Base-by-base conservation (phyloP, 2,113 vertebrate genomes). In the Leptocoma aspasia region DNA sequence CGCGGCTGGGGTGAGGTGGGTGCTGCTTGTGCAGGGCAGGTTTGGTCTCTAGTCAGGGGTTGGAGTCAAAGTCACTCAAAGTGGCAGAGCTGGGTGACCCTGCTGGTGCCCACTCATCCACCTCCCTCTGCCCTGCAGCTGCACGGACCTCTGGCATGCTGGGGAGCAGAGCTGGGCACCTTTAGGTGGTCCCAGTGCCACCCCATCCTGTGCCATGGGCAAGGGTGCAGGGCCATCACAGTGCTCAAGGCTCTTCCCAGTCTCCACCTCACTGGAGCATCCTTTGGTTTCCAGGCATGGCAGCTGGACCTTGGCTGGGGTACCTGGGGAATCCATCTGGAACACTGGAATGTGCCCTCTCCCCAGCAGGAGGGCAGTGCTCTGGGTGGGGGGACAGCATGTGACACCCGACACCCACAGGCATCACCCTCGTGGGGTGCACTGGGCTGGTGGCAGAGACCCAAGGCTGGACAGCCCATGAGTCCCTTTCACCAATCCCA, bases 81-180 rank as follows among this genome's bases (percentile, higher is more conserved):
- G 24, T 30, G 27, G 44, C 23, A 30, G 64, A 52, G 30, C 33
- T 52, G 73, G 15, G 23, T 64, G 73, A 53, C 17, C n/a, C 30
- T 5, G 2, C 11, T 35, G 63, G 37, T 44, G 52, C 14, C 45
- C 37, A 15, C 27, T 8, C 1, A 0, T 1, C 19, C 1, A 0
- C 23, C 7, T 49, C 12, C 6, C 28, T 30, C 39, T 42, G 9
- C 4, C 13, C 35, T 1, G 8, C 31, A 37, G 45, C 18, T 61
- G 49, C 60, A 30, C 3, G 11, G 19, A 18, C 5, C 49, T 30
- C 64, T 30, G 20, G 37, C 11, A 12, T 7, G 33, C 37, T 15
- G 44, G 26, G 31, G 61, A 52, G 53, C 31, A 52, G 44, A 18
- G 53, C 63, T 68, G 83, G 53, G 4, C 22, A 10, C 37, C 13